Percentiles rank a stretch among this genome's conserved stretches.
Conservation (phyloP, 2,888 invertebrate species). For the Morinoia aosen region DNA sequence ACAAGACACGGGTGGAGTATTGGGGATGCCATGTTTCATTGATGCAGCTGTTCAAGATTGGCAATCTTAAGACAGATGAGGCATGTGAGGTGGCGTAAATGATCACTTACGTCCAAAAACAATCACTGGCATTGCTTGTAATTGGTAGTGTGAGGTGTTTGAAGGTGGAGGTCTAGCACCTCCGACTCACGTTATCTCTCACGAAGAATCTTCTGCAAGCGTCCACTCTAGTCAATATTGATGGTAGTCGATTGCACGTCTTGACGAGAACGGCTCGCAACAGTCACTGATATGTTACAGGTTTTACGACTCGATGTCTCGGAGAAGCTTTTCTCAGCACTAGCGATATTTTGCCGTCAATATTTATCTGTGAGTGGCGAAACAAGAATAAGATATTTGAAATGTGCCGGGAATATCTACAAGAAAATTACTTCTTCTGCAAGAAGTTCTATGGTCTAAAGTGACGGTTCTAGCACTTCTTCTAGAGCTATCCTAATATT, state of each 20-base stretch:
- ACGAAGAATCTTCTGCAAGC: constrained; percentile 35
- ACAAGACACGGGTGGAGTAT: constrained; percentile 31
- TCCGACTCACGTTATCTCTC: constrained; percentile 38
- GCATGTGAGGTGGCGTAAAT: constrained; percentile 37
- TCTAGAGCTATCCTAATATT: not conserved
- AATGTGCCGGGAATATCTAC: not conserved
- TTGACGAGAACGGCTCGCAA: not conserved
- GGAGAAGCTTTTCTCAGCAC: not conserved
- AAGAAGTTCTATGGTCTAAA: not conserved
- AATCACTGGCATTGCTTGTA: constrained; percentile 40
- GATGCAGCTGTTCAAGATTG: constrained; percentile 29
- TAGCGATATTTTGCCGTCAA: not conserved
- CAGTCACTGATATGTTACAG: constrained; percentile 26
- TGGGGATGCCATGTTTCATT: constrained; percentile 40
- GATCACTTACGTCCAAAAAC: constrained; percentile 33
- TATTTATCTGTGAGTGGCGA: not conserved
- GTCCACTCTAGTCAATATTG: constrained; percentile 12
- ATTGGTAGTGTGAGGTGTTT: constrained; percentile 39
- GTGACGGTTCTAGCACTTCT: not conserved
- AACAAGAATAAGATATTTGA: not conserved
- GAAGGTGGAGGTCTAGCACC: constrained; percentile 34
- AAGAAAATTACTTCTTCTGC: not conserved
- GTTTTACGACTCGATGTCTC: not conserved
- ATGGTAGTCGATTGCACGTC: constrained; percentile 10
- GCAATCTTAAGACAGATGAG: constrained; percentile 26